A percentile compares a stretch with the other conserved stretches of the same genome.
Conservation (phyloP, 2,888 invertebrate species). For the Linnaemya vulpina region DNA sequence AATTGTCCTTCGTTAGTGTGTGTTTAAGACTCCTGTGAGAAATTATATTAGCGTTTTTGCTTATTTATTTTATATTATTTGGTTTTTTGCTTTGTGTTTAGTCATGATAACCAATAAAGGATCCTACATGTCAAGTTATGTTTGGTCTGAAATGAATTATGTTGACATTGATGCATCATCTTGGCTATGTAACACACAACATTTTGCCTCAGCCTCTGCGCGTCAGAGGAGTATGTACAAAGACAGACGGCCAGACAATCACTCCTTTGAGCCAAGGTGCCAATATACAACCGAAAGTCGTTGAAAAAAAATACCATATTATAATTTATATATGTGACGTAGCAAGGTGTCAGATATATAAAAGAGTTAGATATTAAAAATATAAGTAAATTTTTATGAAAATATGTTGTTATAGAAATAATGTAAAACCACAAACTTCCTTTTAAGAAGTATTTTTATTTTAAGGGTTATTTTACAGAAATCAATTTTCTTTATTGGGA, state of each 20-base stretch:
- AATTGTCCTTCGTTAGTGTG: constrained; percentile 48
- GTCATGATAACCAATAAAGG: constrained; percentile 70
- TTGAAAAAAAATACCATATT: constrained; percentile 54
- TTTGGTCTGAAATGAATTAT: constrained; percentile 71
- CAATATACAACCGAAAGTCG: constrained; percentile 66
- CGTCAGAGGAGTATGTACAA: neutral
- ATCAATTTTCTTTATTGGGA: no score
- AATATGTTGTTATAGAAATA: neutral
- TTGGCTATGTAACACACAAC: constrained; percentile 56
- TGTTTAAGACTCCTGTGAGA: constrained; percentile 62
- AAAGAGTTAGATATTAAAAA: neutral
- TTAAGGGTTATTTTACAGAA: no score
- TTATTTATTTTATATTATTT: constrained; percentile 5
- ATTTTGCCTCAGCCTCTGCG: neutral
- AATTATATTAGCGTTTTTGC: constrained; percentile 22
- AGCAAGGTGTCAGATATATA: constrained; percentile 2
- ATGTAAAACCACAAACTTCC: no score
- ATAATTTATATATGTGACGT: constrained; percentile 9
- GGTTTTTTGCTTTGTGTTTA: constrained; percentile 39
- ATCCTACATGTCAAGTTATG: constrained; percentile 60
- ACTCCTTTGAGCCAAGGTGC: constrained; percentile 63
- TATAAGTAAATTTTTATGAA: neutral
- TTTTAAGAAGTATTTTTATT: no score
- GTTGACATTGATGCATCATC: constrained; percentile 72
- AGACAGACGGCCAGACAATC: constrained; percentile 44